Conservation (phyloP, 2,797 vertebrate genomes). For the Ateles fusciceps region DNA sequence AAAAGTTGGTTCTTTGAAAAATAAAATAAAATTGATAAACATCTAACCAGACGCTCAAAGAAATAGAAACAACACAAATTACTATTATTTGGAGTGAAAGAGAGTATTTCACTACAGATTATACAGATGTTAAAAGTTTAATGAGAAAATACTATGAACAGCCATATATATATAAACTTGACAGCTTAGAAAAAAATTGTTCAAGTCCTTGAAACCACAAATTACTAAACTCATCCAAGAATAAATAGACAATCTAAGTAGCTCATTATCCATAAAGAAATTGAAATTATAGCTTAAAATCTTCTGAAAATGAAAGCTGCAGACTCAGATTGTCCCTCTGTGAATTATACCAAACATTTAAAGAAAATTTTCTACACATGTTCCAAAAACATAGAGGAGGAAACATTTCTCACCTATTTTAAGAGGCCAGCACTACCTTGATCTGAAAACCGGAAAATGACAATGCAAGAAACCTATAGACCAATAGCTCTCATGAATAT, state of each 20-base stretch:
- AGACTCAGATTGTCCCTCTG: neutral
- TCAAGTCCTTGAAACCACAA: neutral
- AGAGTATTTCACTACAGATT: neutral
- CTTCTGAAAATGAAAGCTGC: neutral
- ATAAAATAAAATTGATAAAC: constrained; percentile 59
- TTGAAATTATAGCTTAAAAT: neutral
- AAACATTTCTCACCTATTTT: neutral
- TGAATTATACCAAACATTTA: neutral
- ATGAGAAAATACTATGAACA: neutral
- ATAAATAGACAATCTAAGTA: neutral
- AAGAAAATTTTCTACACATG: neutral
- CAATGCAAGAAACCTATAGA: neutral
- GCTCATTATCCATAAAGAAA: neutral
- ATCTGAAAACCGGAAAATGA: neutral
- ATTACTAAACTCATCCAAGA: neutral
- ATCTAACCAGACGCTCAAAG: constrained; percentile 18
- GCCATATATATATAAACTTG: neutral
- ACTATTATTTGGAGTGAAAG: constrained; percentile 13
- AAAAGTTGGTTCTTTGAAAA: constrained; percentile 45
- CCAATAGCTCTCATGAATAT: neutral
- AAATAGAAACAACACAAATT: constrained; percentile 60
- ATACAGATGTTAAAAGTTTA: constrained; percentile 7
- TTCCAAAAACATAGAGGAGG: neutral
- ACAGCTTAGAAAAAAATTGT: neutral
- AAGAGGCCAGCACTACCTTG: neutral